phyloP scores from a whole-genome alignment of 2,113 vertebrate genomes.

The Rallus limicola region DNA sequence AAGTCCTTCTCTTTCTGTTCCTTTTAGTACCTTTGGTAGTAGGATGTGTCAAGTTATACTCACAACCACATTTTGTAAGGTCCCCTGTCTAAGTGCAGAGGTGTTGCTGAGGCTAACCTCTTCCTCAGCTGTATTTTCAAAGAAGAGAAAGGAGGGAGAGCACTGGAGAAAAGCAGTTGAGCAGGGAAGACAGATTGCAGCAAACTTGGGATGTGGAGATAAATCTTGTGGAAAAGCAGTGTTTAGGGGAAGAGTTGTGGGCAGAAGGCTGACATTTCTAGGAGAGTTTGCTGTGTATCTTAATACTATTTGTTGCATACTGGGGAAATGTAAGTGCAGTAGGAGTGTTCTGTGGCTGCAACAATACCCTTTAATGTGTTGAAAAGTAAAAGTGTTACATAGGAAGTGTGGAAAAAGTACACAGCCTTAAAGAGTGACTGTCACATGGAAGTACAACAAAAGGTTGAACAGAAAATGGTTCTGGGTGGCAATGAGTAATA shows the following conservation, averaged over 20 bases:
- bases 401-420: not conserved
- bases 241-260: not conserved
- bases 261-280: too few relatives aligned
- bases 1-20: not conserved
- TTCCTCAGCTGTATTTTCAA: not conserved
- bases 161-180: not conserved
- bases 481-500: not conserved
- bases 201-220: not conserved
- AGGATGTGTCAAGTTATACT: not conserved
- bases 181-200: not conserved
- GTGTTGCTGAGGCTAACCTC: not conserved
- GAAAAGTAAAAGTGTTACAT: not conserved
- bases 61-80: not conserved
- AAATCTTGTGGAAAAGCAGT: not conserved
- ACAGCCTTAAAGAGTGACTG: not conserved
- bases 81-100: not conserved
- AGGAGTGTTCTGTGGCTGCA: not conserved
- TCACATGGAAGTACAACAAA: not conserved
- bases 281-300: not conserved
- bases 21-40: not conserved
- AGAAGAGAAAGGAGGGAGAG: not conserved
- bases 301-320: not conserved
- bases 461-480: not conserved
- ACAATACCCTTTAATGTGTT: not conserved
- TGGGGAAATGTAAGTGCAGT: not conserved